Conservation (phyloP, 2,797 vertebrate species). For the Dromococcyx pavoninus region DNA sequence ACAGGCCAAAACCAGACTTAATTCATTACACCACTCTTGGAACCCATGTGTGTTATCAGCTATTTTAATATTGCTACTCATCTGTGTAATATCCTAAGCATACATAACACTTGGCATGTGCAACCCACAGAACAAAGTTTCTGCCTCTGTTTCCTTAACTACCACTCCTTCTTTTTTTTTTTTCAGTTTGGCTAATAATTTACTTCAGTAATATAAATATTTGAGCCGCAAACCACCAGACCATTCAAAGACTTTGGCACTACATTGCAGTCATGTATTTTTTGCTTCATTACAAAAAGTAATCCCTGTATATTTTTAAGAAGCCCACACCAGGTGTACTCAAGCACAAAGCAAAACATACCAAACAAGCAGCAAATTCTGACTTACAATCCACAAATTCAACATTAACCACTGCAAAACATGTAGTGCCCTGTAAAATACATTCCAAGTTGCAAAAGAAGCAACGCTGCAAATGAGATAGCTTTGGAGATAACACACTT, state of each 20-base stretch:
- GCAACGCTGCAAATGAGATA: neutral
- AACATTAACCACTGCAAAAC: neutral
- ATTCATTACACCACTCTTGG: neutral
- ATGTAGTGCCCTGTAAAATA: neutral
- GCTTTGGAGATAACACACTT: neutral
- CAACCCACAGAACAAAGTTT: neutral
- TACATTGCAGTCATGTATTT: neutral
- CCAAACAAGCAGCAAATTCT: neutral
- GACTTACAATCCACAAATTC: neutral
- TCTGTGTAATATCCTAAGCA: neutral
- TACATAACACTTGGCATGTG: neutral
- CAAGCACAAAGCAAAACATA: neutral
- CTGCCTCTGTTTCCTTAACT: neutral
- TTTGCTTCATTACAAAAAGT: slow-evolving; percentile 40
- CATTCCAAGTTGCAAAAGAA: neutral
- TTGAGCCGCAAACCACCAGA: slow-evolving; percentile 25
- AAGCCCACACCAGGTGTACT: neutral
- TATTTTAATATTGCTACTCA: neutral
- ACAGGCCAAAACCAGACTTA: neutral
- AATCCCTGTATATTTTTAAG: slow-evolving; percentile 13
- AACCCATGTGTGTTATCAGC: neutral
- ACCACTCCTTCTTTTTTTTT: neutral
- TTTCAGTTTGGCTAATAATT: neutral
- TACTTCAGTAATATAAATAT: slow-evolving; percentile 20
- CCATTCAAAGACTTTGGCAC: slow-evolving; percentile 31